Conservation (phyloP, 2,113 vertebrate species). For the Oncorhynchus kisutch region DNA sequence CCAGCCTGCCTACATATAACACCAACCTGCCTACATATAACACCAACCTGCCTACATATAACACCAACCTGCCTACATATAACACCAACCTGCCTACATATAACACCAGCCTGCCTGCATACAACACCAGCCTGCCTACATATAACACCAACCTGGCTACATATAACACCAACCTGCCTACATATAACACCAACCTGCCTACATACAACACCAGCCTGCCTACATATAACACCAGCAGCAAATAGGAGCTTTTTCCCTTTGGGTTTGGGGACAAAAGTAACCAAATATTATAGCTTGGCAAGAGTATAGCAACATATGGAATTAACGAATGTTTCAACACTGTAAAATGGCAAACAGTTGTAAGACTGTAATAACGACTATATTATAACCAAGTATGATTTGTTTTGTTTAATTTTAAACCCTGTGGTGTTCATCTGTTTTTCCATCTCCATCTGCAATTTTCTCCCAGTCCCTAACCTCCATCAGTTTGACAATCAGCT, state of each 20-base stretch:
- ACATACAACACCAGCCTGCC: slow-evolving; percentile 48
- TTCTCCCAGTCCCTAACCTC: slow-evolving; percentile 54
- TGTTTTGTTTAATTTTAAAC: neutral
- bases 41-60: slow-evolving; percentile 16
- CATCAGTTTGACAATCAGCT: slow-evolving; percentile 74
- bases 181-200: neutral
- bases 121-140: slow-evolving; percentile 38
- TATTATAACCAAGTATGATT: no score
- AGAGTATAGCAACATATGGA: neutral
- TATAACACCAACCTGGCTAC: neutral
- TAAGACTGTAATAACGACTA: no score
- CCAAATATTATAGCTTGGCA: slow-evolving; percentile 6
- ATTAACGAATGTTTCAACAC: neutral
- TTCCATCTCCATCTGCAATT: neutral
- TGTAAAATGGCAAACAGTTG: neutral
- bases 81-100: slow-evolving; percentile 31
- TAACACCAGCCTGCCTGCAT: slow-evolving; percentile 21
- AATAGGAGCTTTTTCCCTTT: slow-evolving; percentile 43
- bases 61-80: slow-evolving; percentile 33
- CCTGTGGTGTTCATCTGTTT: slow-evolving; percentile 10
- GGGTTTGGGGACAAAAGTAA: slow-evolving; percentile 34
- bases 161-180: slow-evolving; percentile 46
- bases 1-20: neutral
- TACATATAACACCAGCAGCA: slow-evolving; percentile 57
- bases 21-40: slow-evolving; percentile 41